phyloP scores from a whole-genome alignment of 2,113 vertebrate genomes.

The Amazona vittata region DNA sequence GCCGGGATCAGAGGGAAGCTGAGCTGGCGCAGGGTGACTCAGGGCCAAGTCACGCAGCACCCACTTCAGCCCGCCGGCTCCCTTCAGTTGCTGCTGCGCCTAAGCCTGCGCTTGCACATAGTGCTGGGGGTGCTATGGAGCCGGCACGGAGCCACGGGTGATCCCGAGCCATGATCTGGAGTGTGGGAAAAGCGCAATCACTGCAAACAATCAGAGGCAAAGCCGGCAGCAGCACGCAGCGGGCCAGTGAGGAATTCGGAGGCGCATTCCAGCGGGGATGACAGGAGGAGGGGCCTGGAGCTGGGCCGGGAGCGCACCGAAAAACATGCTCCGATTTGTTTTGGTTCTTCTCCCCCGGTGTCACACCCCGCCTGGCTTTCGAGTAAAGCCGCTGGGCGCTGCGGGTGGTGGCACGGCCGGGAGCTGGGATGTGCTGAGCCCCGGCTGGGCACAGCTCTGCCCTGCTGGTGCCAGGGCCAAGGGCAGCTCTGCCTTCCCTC shows the following conservation, averaged over 20 bases:
- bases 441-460: neutral
- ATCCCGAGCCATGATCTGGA: constrained; percentile 22
- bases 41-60: constrained; percentile 8
- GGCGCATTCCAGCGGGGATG: constrained; percentile 46
- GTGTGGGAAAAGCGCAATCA: constrained; percentile 68
- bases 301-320: neutral
- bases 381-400: neutral
- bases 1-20: neutral
- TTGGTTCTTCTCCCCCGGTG: neutral
- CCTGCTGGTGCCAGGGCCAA: neutral
- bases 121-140: constrained; percentile 1
- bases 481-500: neutral
- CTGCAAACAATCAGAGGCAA: constrained; percentile 50
- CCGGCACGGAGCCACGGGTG: constrained; percentile 46
- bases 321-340: neutral
- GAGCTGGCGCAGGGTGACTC: neutral
- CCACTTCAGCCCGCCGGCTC: neutral
- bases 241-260: constrained; percentile 51
- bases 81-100: neutral
- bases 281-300: constrained; percentile 49
- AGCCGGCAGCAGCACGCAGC: constrained; percentile 62
- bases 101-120: neutral
- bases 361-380: neutral
- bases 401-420: neutral
- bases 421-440: fast-evolving